These are phyloP conservation scores for Dreissena polymorpha DNA, from an alignment of 1,140 invertebrate species.

Conservation along the genomic window DNA sequence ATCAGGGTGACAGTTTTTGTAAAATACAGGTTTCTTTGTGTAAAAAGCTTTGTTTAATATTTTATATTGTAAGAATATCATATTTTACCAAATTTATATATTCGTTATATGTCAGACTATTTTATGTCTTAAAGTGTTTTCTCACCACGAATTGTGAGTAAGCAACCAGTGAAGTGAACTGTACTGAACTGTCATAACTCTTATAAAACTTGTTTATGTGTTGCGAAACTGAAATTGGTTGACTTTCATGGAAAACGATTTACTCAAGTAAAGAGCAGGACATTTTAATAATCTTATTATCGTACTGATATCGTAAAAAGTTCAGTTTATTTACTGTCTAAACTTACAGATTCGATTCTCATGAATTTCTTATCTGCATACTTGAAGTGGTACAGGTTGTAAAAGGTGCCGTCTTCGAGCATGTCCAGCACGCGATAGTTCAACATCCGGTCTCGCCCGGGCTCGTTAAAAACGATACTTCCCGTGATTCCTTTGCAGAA, in stretches of 20 bases:
- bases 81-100: no score
- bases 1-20: neutral
- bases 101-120: no score
- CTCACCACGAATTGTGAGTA: no score
- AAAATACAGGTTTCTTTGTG: neutral
- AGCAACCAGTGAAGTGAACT: no score
- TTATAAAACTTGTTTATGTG: no score
- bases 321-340: neutral
- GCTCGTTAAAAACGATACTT: constrained; percentile 64
- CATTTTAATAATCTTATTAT: no score
- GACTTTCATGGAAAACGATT: no score
- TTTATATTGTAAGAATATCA: no score
- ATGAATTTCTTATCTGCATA: constrained; percentile 9
- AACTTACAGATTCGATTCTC: constrained; percentile 11
- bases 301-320: neutral
- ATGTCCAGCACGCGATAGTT: constrained; percentile 74
- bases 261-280: no score
- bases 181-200: no score
- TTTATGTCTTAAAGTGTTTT: no score
- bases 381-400: constrained; percentile 30
- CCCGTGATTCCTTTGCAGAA: constrained; percentile 68
- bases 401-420: constrained; percentile 68
- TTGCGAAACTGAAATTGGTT: no score
- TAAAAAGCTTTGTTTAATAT: neutral
- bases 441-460: constrained; percentile 66